These are phyloP conservation scores for Pandion haliaetus DNA, from an alignment of 2,113 vertebrate genomes.

Conservation along the genomic window DNA sequence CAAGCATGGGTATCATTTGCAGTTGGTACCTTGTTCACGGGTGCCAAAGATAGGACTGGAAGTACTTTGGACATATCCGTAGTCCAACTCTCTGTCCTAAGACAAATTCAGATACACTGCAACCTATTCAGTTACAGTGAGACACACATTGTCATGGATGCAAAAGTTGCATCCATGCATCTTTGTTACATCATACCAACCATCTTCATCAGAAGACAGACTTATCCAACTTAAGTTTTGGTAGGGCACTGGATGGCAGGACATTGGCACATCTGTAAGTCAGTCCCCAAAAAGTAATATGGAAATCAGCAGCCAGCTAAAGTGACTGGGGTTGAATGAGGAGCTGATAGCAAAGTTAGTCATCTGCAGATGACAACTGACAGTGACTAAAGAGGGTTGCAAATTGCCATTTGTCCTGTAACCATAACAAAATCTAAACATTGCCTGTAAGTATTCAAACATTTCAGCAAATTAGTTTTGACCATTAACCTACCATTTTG, in stretches of 20 bases:
- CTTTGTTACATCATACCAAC: rapidly evolving
- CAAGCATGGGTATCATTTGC: neutral
- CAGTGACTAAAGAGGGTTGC: neutral
- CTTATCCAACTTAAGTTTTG: neutral
- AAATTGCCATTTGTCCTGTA: neutral
- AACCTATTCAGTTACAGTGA: neutral
- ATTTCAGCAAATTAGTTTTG: neutral
- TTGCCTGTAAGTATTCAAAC: neutral
- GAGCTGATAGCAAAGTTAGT: neutral
- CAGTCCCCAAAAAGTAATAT: neutral
- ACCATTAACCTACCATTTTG: neutral
- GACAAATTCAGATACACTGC: neutral
- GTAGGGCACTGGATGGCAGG: rapidly evolving
- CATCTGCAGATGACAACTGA: neutral
- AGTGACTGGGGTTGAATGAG: neutral
- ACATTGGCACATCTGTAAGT: neutral
- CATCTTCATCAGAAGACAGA: neutral
- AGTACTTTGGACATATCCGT: neutral
- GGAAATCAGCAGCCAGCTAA: neutral
- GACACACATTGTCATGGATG: neutral
- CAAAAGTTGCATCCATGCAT: neutral
- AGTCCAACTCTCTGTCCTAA: neutral
- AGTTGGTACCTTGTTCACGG: neutral
- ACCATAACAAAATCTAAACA: neutral
- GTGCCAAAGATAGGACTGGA: neutral